A percentile compares a stretch with the other conserved stretches of the same genome.
phyloP scores from a whole-genome alignment of 2,113 vertebrate genomes.

The Centropus bengalensis region DNA sequence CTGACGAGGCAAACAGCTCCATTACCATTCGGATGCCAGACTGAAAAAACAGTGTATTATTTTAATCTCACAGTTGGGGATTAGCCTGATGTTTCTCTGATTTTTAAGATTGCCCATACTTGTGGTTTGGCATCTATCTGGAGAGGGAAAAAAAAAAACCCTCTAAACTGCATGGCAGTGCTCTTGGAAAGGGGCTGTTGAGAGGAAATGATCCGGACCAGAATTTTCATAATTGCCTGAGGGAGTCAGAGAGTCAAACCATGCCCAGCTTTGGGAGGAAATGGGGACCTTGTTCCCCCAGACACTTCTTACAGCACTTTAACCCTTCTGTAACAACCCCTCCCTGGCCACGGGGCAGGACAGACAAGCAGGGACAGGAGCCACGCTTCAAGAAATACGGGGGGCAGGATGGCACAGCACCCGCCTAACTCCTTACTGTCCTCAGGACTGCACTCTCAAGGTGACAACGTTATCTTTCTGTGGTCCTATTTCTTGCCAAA shows the following conservation, averaged over 20 bases:
- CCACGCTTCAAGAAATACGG: background rate
- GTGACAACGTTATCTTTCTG: background rate
- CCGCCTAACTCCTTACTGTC: background rate
- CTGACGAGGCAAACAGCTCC: background rate
- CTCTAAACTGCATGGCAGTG: background rate
- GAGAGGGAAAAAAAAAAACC: background rate
- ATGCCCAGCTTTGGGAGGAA: background rate
- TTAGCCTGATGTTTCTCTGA: background rate
- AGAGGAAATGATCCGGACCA: background rate
- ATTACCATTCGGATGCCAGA: background rate
- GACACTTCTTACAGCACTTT: background rate
- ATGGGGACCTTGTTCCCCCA: background rate
- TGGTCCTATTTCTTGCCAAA: background rate
- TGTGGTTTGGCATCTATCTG: background rate
- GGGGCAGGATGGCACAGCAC: background rate
- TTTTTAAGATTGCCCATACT: background rate
- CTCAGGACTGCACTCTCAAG: rapidly evolving
- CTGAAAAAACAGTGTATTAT: background rate
- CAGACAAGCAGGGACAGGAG: rapidly evolving
- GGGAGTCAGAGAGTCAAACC: background rate
- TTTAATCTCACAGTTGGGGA: background rate
- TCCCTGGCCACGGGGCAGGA: background rate
- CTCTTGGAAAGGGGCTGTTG: background rate
- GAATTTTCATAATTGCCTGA: background rate
- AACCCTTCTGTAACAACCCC: background rate